Evolutionary conservation across 2,888 invertebrate species (phyloP).

Genomic region (Drosophila neonasuta): DNA sequence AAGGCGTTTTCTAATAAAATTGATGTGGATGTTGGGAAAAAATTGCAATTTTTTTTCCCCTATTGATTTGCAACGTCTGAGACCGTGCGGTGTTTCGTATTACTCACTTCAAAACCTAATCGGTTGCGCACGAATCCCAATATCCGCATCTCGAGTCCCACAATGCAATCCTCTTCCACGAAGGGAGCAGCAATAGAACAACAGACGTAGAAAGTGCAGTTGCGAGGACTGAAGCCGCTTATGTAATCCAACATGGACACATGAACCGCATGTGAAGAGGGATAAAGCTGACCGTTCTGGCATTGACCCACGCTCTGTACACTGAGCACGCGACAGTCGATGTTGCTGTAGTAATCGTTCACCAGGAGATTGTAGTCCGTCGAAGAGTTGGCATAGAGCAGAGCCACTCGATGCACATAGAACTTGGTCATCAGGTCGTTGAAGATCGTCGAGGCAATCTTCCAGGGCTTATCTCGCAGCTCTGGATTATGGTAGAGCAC

Average conservation of each 20-base stretch:
- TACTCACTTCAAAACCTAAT: conserved; percentile 80
- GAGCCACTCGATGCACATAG: conserved; percentile 78
- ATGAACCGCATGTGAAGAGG: conserved; percentile 50
- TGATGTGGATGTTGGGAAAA: no score
- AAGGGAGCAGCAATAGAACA: conserved; percentile 84
- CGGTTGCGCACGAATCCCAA: conserved; percentile 80
- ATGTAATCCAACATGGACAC: conserved; percentile 55
- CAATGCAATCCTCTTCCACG: conserved; percentile 81
- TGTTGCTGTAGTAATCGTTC: conserved; percentile 78
- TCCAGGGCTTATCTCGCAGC: conserved; percentile 48
- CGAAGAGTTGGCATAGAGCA: conserved; percentile 73
- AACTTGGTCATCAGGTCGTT: conserved; percentile 64
- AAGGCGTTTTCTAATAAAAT: no score
- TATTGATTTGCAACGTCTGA: conserved; percentile 24
- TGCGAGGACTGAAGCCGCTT: conserved; percentile 78
- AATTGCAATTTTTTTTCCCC: no score
- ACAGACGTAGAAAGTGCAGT: conserved; percentile 83
- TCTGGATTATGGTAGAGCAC: conserved; percentile 78
- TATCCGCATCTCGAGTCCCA: conserved; percentile 83
- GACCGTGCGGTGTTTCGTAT: conserved; percentile 22
- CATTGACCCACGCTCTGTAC: conserved; percentile 75
- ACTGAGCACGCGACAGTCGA: conserved; percentile 69
- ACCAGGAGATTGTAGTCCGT: conserved; percentile 76
- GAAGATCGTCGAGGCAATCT: conserved; percentile 72
- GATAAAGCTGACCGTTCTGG: conserved; percentile 56